Evolutionary conservation across 1,140 invertebrate genomes (phyloP).

Genomic region (Manduca sexta): DNA sequence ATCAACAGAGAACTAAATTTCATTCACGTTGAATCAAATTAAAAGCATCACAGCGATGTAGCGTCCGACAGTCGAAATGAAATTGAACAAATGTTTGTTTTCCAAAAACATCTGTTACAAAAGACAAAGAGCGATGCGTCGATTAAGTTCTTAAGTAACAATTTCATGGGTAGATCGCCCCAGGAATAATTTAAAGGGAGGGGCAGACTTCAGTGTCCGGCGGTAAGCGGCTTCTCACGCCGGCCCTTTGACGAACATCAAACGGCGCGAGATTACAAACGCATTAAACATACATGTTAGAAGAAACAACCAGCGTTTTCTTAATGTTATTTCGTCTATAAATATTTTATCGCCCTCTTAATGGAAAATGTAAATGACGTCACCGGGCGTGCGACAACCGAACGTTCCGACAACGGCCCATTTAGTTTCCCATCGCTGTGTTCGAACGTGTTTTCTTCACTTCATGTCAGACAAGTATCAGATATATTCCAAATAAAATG

Average conservation of each 20-base stretch:
- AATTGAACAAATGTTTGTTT: conserved; percentile 7
- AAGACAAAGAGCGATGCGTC: conserved; percentile 25
- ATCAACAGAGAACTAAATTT: too few species aligned
- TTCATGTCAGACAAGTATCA: too few species aligned
- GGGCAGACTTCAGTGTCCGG: conserved; percentile 20
- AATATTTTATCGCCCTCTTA: conserved; percentile 56
- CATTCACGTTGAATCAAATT: too few species aligned
- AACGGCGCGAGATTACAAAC: conserved; percentile 41
- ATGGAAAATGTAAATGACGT: conserved; percentile 57
- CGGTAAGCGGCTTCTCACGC: conserved; percentile 35
- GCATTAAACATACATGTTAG: conserved; percentile 61
- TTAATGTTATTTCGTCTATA: conserved; percentile 61
- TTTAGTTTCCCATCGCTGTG: neutral
- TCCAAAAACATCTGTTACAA: conserved; percentile 19
- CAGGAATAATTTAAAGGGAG: conserved; percentile 39
- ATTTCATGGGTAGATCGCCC: conserved; percentile 43
- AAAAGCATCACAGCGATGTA: too few species aligned
- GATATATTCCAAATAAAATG: too few species aligned
- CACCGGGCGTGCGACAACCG: conserved; percentile 6
- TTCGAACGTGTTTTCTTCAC: too few species aligned
- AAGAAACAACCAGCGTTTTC: conserved; percentile 47
- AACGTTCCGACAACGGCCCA: neutral
- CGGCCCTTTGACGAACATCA: conserved; percentile 44
- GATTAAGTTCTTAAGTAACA: conserved; percentile 35
- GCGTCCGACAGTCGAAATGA: too few species aligned